Evolutionary conservation across 2,888 invertebrate genomes (phyloP).

Genomic region (Villa cingulata): DNA sequence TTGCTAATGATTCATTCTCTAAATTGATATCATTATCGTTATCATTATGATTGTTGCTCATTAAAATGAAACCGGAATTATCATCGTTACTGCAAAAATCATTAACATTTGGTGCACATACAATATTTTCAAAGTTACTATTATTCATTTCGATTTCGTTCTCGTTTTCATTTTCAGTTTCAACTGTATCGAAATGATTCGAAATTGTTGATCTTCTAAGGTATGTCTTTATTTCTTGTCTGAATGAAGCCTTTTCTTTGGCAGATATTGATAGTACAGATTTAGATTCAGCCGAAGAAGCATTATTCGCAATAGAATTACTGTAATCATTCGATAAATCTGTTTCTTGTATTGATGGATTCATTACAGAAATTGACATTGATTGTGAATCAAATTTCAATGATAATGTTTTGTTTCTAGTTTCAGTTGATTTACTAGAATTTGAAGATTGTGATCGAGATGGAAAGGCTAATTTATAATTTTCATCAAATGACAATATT

Average conservation of each 20-base stretch:
- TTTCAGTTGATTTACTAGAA: neutral
- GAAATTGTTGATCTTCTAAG: no score
- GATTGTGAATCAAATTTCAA: conserved; percentile 14
- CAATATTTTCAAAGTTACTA: conserved; percentile 14
- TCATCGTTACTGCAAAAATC: conserved; percentile 8
- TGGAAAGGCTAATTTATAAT: neutral
- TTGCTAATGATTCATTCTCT: no score
- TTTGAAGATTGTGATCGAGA: neutral
- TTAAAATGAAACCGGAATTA: no score
- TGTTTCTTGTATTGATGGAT: neutral
- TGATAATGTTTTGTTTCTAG: conserved; percentile 1
- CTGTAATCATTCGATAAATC: neutral
- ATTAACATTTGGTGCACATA: conserved; percentile 14
- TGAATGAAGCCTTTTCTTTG: no score
- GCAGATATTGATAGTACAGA: neutral
- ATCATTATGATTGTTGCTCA: no score
- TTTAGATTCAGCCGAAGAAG: neutral
- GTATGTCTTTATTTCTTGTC: no score
- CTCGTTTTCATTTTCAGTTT: neutral
- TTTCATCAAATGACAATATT: no score
- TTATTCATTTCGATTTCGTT: neutral
- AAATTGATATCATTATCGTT: conserved; percentile 2
- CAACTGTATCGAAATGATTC: neutral
- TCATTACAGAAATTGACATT: conserved; percentile 15
- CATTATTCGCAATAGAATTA: neutral